Conservation (phyloP, 2,888 invertebrate species). For the Liposcelis brunnea region DNA sequence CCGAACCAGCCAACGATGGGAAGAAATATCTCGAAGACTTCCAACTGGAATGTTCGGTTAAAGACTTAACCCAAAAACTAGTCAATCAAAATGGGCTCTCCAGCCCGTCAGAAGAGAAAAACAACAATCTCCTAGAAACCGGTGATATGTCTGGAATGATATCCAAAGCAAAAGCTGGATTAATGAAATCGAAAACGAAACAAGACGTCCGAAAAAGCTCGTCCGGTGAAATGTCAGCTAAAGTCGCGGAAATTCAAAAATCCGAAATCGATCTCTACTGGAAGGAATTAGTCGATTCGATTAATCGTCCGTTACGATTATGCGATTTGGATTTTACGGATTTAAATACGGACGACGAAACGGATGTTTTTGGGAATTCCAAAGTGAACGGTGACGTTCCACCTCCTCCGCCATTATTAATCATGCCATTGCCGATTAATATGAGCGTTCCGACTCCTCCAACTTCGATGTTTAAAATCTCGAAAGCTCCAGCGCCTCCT, state of each 20-base stretch:
- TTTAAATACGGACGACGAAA: slow-evolving; percentile 73
- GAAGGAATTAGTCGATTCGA: slow-evolving; percentile 72
- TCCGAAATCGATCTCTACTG: slow-evolving; percentile 90
- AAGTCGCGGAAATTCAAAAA: slow-evolving; percentile 54
- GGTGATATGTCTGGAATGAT: slow-evolving; percentile 81
- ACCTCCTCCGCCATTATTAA: slow-evolving; percentile 23
- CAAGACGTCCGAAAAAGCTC: slow-evolving; percentile 29
- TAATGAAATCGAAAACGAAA: slow-evolving; percentile 73
- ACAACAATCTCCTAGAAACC: slow-evolving; percentile 29
- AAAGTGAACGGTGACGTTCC: slow-evolving; percentile 23
- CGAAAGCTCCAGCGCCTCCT: slow-evolving; percentile 20
- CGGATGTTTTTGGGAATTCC: slow-evolving; percentile 52
- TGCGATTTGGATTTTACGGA: slow-evolving; percentile 97
- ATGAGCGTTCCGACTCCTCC: slow-evolving; percentile 18
- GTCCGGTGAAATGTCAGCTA: slow-evolving; percentile 26
- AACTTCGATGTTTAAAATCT: slow-evolving; percentile 15
- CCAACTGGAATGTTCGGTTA: slow-evolving; percentile 33
- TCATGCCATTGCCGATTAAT: neutral
- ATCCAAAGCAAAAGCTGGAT: slow-evolving; percentile 82
- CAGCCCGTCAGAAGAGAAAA: slow-evolving; percentile 29
- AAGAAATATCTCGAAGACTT: slow-evolving; percentile 40
- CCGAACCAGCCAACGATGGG: slow-evolving; percentile 26
- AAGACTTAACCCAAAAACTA: slow-evolving; percentile 72
- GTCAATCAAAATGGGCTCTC: slow-evolving; percentile 36
- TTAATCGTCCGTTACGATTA: slow-evolving; percentile 58